A percentile compares a stretch with the other conserved stretches of the same genome.
phyloP scores from a whole-genome alignment of 2,888 invertebrate species.

The Nasonia oneida region DNA sequence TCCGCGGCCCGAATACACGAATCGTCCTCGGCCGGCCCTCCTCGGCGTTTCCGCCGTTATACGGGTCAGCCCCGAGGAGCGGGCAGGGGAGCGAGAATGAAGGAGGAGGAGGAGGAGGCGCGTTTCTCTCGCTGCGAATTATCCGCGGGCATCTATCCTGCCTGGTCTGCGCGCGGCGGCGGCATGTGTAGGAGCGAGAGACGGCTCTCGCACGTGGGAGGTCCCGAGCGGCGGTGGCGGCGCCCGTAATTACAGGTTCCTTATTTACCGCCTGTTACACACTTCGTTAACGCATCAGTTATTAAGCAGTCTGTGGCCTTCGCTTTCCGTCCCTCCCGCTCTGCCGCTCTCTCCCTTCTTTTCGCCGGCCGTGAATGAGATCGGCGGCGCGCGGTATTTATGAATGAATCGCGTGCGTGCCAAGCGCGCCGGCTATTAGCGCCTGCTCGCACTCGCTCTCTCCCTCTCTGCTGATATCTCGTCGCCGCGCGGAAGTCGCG shows the following conservation, averaged over 20 bases:
- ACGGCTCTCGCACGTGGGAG: slow-evolving; percentile 71
- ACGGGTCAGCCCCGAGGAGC: neutral
- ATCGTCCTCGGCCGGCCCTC: neutral
- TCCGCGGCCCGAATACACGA: neutral
- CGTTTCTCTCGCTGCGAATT: slow-evolving; percentile 16
- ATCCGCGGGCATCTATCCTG: neutral
- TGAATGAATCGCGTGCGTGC: slow-evolving; percentile 77
- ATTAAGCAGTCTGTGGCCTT: slow-evolving; percentile 69
- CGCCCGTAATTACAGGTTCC: slow-evolving; percentile 78
- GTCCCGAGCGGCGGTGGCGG: slow-evolving; percentile 66
- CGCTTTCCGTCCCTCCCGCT: slow-evolving; percentile 10
- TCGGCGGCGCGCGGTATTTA: slow-evolving; percentile 64
- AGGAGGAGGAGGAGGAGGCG: neutral
- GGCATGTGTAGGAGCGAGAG: slow-evolving; percentile 19
- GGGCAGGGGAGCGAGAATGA: neutral
- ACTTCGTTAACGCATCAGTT: slow-evolving; percentile 78
- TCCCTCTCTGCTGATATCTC: slow-evolving; percentile 1
- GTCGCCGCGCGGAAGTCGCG: neutral
- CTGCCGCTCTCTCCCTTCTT: neutral
- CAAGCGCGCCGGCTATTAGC: slow-evolving; percentile 69
- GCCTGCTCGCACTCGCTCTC: slow-evolving; percentile 51
- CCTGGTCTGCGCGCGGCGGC: neutral
- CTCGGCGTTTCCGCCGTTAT: neutral
- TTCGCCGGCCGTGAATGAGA: slow-evolving; percentile 37
- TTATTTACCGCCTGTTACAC: slow-evolving; percentile 78